Base-by-base conservation (phyloP, 2,888 invertebrate genomes). In the Caenorhabditis drosophilae region DNA sequence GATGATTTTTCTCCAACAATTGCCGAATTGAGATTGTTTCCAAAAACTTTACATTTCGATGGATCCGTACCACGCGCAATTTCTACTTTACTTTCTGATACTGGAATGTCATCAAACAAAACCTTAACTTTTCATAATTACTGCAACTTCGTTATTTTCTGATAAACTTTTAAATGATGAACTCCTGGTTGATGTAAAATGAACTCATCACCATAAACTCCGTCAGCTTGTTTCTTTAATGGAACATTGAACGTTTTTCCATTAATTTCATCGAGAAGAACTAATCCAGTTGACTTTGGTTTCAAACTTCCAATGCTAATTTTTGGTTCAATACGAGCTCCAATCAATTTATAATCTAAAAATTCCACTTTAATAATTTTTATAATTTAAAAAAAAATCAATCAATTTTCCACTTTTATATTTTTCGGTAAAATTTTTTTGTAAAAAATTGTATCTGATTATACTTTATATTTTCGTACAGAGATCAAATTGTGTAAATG, bases 21-120 rank as follows among this genome's bases (percentile, higher is more conserved):
- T 2, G 66, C 70, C 9, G 51, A 22, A 20, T 54, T 50, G n/a
- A 76, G 47, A 31, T 67, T 67, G 1, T 52, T 34, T 16, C 67
- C 70, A 36, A 57, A 52, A 1, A 59, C 69, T 9, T 34, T 46
- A 48, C 64, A 70, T 41, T 70, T 71, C 25, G 38, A 48, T 0
- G 66, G 57, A 40, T 73, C 70, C 2, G 56, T 61, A 15, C 75
- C 73, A 12, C 55, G 52, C 9, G 40, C 31, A 4, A 73, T 70
- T 25, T 55, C 50, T 7, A 71, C 52, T 7, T 16, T 31, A n/a
- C 50, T 44, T 27, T 53, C 44, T 18, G 36, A 16, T 1, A 75
- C 60, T 15, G 66, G 60, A 3, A 62, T 47, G 6, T 70, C 70
- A 46, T 75, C 75, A 35, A 70, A 71, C 25, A 67, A 18, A 9